These are phyloP conservation scores for Tanytarsus gracilentus DNA, from an alignment of 2,888 invertebrate genomes.

Conservation along the genomic window DNA sequence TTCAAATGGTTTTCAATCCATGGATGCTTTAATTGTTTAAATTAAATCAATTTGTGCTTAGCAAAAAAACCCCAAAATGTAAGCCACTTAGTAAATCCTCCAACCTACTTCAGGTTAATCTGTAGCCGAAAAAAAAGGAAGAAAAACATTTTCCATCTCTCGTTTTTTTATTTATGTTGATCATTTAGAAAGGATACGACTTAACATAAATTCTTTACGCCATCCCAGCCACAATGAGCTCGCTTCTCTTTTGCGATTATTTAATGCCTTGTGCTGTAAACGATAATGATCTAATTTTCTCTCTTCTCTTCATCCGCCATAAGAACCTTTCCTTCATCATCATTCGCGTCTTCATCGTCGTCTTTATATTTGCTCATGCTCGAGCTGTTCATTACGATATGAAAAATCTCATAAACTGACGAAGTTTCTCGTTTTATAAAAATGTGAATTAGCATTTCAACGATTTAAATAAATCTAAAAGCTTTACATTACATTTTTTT, in stretches of 20 bases:
- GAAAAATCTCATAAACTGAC: conserved; percentile 16
- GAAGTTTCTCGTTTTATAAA: conserved; percentile 1
- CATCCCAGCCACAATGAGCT: no score
- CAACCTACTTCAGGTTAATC: no score
- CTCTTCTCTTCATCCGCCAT: no score
- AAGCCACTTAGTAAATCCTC: no score
- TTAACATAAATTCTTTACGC: conserved; percentile 12
- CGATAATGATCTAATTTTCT: conserved; percentile 15
- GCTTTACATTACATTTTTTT: conserved; percentile 2
- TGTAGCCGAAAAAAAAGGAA: no score
- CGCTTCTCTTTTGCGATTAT: no score
- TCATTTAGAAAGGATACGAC: conserved; percentile 14
- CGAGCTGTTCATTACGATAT: conserved; percentile 13
- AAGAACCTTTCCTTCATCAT: not conserved
- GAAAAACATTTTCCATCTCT: not conserved
- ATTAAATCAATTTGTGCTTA: no score
- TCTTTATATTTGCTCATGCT: no score
- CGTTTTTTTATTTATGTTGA: conserved; percentile 13
- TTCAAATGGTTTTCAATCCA: no score
- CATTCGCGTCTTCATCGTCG: no score
- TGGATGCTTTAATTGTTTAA: no score
- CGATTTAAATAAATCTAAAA: conserved; percentile 25
- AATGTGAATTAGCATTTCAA: conserved; percentile 26
- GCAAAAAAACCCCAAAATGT: no score
- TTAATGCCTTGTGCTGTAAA: conserved; percentile 14